Evolutionary conservation across 2,797 vertebrate species (phyloP).

Genomic region (Nyctalus aviator): DNA sequence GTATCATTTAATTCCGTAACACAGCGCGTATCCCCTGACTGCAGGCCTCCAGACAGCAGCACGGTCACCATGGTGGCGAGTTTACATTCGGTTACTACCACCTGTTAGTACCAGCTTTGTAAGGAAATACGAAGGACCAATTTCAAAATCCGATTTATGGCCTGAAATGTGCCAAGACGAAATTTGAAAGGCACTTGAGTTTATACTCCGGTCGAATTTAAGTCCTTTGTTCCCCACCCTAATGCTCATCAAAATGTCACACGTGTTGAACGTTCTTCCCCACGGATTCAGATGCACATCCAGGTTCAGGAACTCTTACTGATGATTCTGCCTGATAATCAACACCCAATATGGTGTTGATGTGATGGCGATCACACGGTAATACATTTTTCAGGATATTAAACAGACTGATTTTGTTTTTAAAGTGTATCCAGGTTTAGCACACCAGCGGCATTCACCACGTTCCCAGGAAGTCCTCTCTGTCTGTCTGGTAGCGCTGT

Average conservation of each 20-base stretch:
- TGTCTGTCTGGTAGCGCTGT: neutral
- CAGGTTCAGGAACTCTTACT: neutral
- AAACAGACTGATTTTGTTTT: neutral
- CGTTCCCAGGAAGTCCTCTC: neutral
- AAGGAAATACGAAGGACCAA: neutral
- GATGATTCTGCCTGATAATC: neutral
- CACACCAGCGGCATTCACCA: neutral
- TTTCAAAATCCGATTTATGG: neutral
- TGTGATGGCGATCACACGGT: neutral
- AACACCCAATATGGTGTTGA: neutral
- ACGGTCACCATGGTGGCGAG: neutral
- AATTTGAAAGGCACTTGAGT: neutral
- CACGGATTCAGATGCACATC: neutral
- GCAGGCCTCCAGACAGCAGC: neutral
- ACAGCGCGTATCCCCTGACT: neutral
- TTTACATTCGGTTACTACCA: neutral
- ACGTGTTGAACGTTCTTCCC: neutral
- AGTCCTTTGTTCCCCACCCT: neutral
- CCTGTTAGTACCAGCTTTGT: neutral
- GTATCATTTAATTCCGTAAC: constrained; percentile 33
- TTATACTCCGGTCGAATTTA: neutral
- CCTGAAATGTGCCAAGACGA: neutral
- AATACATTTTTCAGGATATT: neutral
- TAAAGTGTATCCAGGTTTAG: neutral
- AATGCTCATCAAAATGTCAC: neutral